These are phyloP conservation scores for Chroicocephalus ridibundus DNA, from an alignment of 2,113 vertebrate genomes.

Conservation along the genomic window DNA sequence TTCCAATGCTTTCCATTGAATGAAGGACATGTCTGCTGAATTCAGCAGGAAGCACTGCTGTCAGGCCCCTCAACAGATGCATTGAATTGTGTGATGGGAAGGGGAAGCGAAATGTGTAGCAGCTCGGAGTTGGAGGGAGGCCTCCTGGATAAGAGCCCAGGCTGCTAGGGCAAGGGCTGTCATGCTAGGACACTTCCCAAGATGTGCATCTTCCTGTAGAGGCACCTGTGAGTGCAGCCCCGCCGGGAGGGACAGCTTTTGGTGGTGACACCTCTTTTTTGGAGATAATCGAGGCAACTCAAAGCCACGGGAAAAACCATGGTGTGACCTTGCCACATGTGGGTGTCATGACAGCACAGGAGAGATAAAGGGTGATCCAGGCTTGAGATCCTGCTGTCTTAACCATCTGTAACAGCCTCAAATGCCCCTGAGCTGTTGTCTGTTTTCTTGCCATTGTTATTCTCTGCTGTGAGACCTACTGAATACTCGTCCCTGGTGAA, in stretches of 20 bases:
- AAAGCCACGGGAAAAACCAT: background rate
- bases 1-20: background rate
- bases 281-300: background rate
- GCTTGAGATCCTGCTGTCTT: background rate
- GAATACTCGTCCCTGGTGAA: background rate
- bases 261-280: background rate
- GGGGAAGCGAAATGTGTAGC: background rate
- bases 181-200: background rate
- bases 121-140: background rate
- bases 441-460: background rate
- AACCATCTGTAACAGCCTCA: background rate
- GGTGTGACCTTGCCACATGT: background rate
- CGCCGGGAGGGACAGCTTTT: fast-evolving
- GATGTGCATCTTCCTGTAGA: background rate
- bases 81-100: background rate
- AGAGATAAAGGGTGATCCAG: background rate
- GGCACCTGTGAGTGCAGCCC: background rate
- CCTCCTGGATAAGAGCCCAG: background rate
- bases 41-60: background rate
- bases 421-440: background rate
- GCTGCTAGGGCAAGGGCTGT: background rate
- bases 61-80: background rate
- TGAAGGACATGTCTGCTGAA: background rate
- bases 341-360: background rate
- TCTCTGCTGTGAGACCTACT: background rate